Evolutionary conservation across 2,113 vertebrate genomes (phyloP), one percentile per base, ranked within the genome.

Genomic region (Coracopsis vasa): DNA sequence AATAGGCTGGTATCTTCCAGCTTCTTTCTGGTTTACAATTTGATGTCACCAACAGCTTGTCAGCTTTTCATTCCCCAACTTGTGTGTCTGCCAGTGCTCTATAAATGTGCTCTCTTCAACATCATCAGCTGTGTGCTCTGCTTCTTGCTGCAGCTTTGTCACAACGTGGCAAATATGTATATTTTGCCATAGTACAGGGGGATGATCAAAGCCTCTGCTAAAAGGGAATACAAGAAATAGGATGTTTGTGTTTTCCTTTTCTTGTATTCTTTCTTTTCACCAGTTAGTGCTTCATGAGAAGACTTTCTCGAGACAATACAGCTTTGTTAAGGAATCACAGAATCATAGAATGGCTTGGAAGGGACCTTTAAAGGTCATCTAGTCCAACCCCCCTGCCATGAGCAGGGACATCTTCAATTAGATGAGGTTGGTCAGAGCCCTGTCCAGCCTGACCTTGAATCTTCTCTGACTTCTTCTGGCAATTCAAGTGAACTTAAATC

Each of bases 1-100:
- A 79, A 95, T 27, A 75, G 82, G 75, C 90, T 91, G 71, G 80
- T 77, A 86, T 92, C 89, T 92, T 72, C 86, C 72, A 51, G 62
- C 67, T 96, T 42, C 71, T 77, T 86, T 86, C 72, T 6, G 0
- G 88, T 86, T 72, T 86, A 27, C 83, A 3, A 0, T 72, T 86
- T 17, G 27, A 23, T 73, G 86, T 77, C 67, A 3, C 89, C 89
- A 70, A 28, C 95, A 86, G 83, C 93, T 92, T 91, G 92, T 92
- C 96, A 96, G 80, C 75, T 73, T 48, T 56, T 39, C 58, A 13
- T 86, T 83, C 89, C 72, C 58, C 89, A 61, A 19, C 72, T 83
- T 9, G 0, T 70, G 83, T 83, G 91, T 61, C 75, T 91, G 93
- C 86, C 17, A 39, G 62, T 0, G 0, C 86, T 91, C 89, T 86